Evolutionary conservation across 2,113 vertebrate genomes (phyloP), one percentile per base, ranked within the genome.

Genomic region (Macroglossus sobrinus): DNA sequence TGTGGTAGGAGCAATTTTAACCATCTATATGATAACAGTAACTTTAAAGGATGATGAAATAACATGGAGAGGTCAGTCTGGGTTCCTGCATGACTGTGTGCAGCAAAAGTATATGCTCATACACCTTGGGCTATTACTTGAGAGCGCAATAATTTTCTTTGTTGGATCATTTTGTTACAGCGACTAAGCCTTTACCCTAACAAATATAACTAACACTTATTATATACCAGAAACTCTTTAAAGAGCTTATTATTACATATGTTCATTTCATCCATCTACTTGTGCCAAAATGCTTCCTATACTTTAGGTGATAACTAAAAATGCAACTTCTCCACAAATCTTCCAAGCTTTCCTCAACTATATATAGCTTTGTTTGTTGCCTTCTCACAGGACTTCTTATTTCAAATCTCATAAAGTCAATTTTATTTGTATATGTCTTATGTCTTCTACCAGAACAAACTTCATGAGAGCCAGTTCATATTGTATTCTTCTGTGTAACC

Each of bases 401-500:
- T 96, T 84, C 63, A 68, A 72, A 47, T 10, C 1, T 80, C 26
- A 84, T 40, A 91, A 50, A 30, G 11, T 84, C 72, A 84, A 10
- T 85, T 89, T 12, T 81, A 15, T 95, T 94, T 78, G 8, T 90
- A 0, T 82, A 18, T 89, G 66, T 55, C 66, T 94, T 94, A 80
- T 63, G 12, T 95, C 76, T 94, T 94, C 38, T 50, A 74, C 53
- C 22, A 71, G 33, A 94, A 26, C 6, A 89, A 86, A 26, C 22
- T 81, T 81, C 68, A 84, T 63, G 66, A 87, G 33, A 68, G 24
- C 59, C 55, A 97, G 33, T 92, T 92, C n/a, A 28, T 85, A 89
- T 76, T 61, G 94, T 89, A 89, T 45, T 91, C 72, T 91, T 19
- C 26, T 81, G n/a, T 38, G 26, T 84, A 76, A 69, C 40, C 22